Conservation (phyloP, 2,113 vertebrate genomes). For the Stercorarius parasiticus region DNA sequence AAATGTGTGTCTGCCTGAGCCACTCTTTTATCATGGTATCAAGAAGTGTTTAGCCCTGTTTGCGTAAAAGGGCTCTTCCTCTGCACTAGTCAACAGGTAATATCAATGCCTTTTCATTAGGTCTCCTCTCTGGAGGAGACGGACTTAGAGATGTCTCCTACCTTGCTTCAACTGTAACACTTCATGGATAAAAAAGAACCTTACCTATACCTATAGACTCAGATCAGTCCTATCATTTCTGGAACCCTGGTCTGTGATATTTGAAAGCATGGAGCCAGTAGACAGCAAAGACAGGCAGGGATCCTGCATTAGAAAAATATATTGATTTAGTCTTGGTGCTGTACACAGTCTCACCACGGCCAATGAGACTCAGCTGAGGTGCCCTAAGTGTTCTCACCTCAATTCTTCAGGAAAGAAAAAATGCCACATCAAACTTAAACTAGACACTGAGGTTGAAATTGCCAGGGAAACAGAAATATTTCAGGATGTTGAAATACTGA, state of each 20-base stretch:
- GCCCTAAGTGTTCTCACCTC: not conserved
- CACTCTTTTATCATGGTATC: too few relatives aligned
- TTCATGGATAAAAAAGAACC: not conserved
- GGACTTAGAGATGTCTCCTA: not conserved
- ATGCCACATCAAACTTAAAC: not conserved
- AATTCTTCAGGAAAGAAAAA: not conserved
- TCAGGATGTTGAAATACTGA: constrained; percentile 10
- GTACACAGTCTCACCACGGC: not conserved
- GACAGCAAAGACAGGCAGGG: not conserved
- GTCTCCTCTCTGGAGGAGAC: not conserved
- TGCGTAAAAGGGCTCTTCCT: not conserved
- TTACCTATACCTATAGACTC: not conserved
- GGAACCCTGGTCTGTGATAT: not conserved
- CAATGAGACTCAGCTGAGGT: not conserved
- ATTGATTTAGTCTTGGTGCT: not conserved
- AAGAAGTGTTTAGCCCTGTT: not conserved
- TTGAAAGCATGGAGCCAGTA: not conserved
- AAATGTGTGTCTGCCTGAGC: not conserved
- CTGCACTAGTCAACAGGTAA: not conserved
- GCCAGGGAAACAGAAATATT: not conserved
- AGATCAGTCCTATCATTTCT: not conserved
- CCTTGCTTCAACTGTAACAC: not conserved
- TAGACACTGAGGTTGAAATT: not conserved
- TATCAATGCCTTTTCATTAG: not conserved
- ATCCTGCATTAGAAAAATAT: not conserved